These are phyloP conservation scores for Camponotus floridanus DNA, from an alignment of 1,140 invertebrate species.

Conservation along the genomic window DNA sequence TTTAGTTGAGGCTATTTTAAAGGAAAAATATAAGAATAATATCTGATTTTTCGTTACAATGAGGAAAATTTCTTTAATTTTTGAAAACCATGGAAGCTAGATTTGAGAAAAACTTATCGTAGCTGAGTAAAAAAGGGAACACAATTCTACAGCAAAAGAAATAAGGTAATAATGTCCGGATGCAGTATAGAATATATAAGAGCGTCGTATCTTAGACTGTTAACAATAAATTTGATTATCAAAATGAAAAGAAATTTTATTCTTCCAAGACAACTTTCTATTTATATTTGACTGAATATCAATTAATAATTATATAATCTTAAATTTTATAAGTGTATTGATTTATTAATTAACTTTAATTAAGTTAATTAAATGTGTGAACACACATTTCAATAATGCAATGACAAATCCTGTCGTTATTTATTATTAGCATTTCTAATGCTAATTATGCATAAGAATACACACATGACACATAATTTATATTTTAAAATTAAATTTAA, in stretches of 20 bases:
- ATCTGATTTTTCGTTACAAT: too few species aligned
- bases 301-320: background rate
- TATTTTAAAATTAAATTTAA: too few species aligned
- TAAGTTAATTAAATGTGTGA: background rate
- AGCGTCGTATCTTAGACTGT: background rate
- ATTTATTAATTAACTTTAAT: background rate
- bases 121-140: constrained; percentile 3
- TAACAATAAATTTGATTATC: constrained; percentile 7
- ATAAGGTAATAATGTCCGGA: background rate
- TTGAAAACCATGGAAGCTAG: background rate
- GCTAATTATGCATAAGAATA: background rate
- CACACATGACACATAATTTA: too few species aligned
- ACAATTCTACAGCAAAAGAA: constrained; percentile 7
- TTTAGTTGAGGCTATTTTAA: too few species aligned
- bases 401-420: background rate
- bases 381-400: background rate
- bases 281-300: background rate
- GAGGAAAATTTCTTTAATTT: constrained; percentile 3
- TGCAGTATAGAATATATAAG: background rate
- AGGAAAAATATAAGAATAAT: too few species aligned
- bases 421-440: background rate
- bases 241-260: constrained; percentile 7
- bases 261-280: constrained; percentile 4
- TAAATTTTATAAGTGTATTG: background rate
- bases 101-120: constrained; percentile 1